phyloP scores from a whole-genome alignment of 2,113 vertebrate species.

The Canis aureus region DNA sequence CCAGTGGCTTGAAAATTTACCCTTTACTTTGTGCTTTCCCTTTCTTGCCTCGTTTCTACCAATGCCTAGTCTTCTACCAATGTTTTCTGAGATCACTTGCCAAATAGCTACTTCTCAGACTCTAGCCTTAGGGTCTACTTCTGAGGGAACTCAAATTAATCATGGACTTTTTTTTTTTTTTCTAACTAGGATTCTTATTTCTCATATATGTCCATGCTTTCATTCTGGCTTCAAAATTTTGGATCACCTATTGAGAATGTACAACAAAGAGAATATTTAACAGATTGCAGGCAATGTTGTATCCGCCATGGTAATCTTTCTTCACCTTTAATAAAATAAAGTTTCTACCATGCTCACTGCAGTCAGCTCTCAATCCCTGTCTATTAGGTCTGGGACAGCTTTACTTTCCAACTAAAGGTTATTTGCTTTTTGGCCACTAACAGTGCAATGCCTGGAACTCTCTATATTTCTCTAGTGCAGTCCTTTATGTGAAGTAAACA shows the following conservation, averaged over 20 bases:
- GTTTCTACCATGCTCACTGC: neutral
- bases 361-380: neutral
- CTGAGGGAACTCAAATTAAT: constrained; percentile 49
- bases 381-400: constrained; percentile 41
- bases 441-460: constrained; percentile 16
- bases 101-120: constrained; percentile 45
- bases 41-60: neutral
- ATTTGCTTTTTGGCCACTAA: constrained; percentile 43
- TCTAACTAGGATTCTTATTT: constrained; percentile 12
- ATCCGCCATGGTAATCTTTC: neutral
- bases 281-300: neutral
- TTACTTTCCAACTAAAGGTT: constrained; percentile 54
- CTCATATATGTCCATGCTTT: neutral
- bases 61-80: neutral
- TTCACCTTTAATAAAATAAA: constrained; percentile 53
- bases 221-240: constrained; percentile 35
- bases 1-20: neutral
- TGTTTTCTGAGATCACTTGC: neutral
- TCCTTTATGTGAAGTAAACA: constrained; percentile 69
- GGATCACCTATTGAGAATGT: neutral
- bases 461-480: constrained; percentile 56
- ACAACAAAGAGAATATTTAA: constrained; percentile 53
- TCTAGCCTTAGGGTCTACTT: constrained; percentile 32
- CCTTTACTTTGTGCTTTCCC: neutral
- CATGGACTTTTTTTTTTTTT: constrained; percentile 43